Evolutionary conservation across 1,140 invertebrate genomes (phyloP).

Genomic region (Drosophila sechellia): DNA sequence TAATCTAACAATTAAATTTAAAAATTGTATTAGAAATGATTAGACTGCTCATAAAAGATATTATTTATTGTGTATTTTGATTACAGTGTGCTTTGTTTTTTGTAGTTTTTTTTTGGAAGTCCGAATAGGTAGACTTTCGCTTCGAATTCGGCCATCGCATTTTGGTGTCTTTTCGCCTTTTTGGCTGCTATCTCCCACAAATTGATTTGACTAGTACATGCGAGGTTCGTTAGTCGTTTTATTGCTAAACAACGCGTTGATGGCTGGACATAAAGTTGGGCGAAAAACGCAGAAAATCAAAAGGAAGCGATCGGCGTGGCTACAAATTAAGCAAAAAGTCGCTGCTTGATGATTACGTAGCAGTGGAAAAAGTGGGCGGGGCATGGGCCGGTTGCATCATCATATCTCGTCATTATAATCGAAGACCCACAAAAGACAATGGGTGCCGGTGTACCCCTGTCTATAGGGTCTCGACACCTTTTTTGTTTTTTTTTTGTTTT

Average conservation of each 20-base stretch:
- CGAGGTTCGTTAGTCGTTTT: conserved; percentile 31
- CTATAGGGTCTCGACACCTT: conserved; percentile 48
- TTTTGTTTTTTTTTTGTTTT: conserved; percentile 33
- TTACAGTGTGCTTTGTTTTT: too few species aligned
- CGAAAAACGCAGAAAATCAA: conserved; percentile 19
- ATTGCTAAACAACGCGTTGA: conserved; percentile 23
- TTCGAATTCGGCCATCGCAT: background rate
- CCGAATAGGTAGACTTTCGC: background rate
- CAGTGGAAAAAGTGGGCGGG: conserved; percentile 16
- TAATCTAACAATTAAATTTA: background rate
- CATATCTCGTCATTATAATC: conserved; percentile 74
- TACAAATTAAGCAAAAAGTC: conserved; percentile 49
- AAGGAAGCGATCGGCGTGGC: conserved; percentile 37
- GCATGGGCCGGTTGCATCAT: conserved; percentile 57
- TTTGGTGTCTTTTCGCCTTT: conserved; percentile 5
- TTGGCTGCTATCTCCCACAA: conserved; percentile 9
- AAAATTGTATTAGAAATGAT: background rate
- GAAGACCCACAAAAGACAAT: conserved; percentile 75
- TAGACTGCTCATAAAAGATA: background rate
- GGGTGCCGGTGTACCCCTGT: conserved; percentile 11
- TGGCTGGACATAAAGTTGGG: conserved; percentile 22
- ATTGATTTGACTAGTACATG: conserved; percentile 48
- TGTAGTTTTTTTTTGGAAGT: too few species aligned
- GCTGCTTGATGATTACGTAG: conserved; percentile 57
- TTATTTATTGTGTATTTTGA: too few species aligned